Conservation (phyloP, 2,888 invertebrate species). For the Thymelicus sylvestris region DNA sequence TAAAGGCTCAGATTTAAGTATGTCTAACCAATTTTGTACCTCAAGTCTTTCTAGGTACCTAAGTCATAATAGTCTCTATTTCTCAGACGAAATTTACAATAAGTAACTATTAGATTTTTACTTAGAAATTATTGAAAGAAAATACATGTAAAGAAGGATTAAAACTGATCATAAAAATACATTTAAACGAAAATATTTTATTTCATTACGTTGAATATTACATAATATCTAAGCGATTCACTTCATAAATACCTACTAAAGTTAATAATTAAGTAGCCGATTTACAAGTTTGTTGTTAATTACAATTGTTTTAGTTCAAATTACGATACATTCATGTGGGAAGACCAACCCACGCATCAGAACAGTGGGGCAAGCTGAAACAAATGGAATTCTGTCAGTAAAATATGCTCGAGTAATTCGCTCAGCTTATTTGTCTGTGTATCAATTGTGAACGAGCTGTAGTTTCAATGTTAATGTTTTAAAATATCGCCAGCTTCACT, state of each 20-base stretch:
- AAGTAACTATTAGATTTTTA: no score
- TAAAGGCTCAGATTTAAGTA: no score
- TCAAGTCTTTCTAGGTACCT: no score
- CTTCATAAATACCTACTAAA: neutral
- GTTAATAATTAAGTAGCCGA: slow-evolving; percentile 11
- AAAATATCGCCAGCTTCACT: slow-evolving; percentile 6
- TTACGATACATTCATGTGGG: slow-evolving; percentile 89
- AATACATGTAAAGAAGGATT: no score
- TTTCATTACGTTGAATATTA: neutral
- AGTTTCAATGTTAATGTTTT: no score
- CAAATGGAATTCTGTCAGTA: slow-evolving; percentile 43
- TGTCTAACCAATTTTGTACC: no score
- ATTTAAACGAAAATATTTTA: neutral
- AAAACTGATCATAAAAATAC: neutral
- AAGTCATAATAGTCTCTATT: no score
- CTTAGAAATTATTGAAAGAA: no score
- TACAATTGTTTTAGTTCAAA: slow-evolving; percentile 67
- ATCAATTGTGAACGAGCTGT: neutral
- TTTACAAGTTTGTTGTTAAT: slow-evolving; percentile 1
- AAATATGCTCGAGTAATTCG: neutral
- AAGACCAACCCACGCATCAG: slow-evolving; percentile 77
- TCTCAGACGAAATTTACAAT: no score
- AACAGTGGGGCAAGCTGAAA: slow-evolving; percentile 86
- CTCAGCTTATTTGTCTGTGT: neutral
- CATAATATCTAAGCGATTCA: neutral